Conservation (phyloP, 2,113 vertebrate genomes). For the Limanda limanda region DNA sequence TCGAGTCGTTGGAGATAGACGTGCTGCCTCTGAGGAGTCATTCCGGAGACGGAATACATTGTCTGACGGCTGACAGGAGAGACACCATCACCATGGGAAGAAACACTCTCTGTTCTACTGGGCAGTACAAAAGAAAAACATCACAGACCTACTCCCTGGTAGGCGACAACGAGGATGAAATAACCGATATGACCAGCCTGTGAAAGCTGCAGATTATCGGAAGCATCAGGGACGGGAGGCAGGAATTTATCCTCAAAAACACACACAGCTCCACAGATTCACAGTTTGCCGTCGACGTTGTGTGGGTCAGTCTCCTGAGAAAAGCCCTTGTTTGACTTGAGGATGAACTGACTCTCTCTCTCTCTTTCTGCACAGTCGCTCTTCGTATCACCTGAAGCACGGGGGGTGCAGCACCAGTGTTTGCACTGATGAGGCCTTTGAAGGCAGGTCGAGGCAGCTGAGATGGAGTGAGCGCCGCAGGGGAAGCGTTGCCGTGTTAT, state of each 20-base stretch:
- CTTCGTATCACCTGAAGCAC: neutral
- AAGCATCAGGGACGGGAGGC: constrained; percentile 9
- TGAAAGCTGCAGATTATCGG: constrained; percentile 40
- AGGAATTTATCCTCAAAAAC: constrained; percentile 4
- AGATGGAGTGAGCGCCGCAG: constrained; percentile 22
- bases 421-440: neutral
- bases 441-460: neutral
- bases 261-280: constrained; percentile 5
- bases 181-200: constrained; percentile 53
- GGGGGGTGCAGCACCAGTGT: neutral
- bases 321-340: constrained; percentile 40
- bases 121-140: constrained; percentile 21
- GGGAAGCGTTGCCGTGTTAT: neutral
- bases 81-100: constrained; percentile 26
- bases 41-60: constrained; percentile 58
- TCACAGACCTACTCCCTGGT: constrained; percentile 26
- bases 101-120: constrained; percentile 19
- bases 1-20: constrained; percentile 54
- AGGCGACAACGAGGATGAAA: constrained; percentile 41
- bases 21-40: constrained; percentile 59
- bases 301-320: constrained; percentile 9
- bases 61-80: constrained; percentile 46
- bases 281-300: neutral
- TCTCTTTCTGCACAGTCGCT: neutral
- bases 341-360: constrained; percentile 30